Base-by-base conservation (phyloP, 1,140 invertebrate genomes). In the Cydia strobilella region DNA sequence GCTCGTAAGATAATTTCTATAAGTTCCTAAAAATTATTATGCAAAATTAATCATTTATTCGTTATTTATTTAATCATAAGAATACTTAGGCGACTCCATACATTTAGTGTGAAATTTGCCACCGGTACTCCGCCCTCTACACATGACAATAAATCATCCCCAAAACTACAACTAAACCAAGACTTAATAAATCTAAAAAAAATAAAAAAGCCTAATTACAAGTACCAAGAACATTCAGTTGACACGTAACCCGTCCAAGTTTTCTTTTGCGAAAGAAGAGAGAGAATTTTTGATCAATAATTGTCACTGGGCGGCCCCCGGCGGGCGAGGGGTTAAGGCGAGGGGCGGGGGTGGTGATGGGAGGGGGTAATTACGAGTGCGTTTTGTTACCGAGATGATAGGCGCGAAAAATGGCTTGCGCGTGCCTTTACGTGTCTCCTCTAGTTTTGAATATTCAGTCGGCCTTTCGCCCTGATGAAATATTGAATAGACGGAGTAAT, bases 241-340 rank as follows among this genome's bases (percentile, higher is more conserved):
- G 83, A 90, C 90, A 91, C 90, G 88, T 92, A 92, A 92, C 90
- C 89, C 90, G 90, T 92, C 90, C 90, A 92, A 92, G 90, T 92
- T 92, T 92, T 91, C 90, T 92, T 92, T 92, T 92, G 90, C 89
- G 88, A 92, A 92, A 92, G 89, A 91, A 92, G 89, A 92, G 90
- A 91, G 90, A 92, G 90, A 92, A 92, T 92, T 92, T 92, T 92
- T 92, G 90, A 92, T 92, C 89, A 92, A 92, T 92, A 92, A 92
- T 92, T 92, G 89, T 92, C 90, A 91, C 89, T 91, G 90, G 90
- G 90, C 90, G 90, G 90, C 83, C 84, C 83, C 78, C 73, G 62
- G 78, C 75, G 77, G 77, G 80, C 74, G 80, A 74, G 77, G 74
- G 75, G 77, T 79, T 65, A 79, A 62, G 80, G 77, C 18, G 54